Evolutionary conservation across 2,113 vertebrate genomes (phyloP).

Genomic region (Hemicordylus capensis): DNA sequence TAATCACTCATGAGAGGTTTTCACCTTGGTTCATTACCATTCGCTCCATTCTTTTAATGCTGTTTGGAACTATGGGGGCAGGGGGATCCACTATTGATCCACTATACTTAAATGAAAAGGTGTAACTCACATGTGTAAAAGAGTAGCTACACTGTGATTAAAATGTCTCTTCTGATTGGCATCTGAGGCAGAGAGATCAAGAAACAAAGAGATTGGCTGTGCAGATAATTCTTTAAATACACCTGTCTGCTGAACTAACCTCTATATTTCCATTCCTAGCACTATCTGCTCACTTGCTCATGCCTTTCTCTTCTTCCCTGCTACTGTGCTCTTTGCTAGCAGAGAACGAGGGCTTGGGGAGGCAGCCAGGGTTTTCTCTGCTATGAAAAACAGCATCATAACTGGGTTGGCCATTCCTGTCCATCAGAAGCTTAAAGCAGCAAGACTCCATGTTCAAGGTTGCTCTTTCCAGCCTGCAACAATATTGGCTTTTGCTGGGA

Average conservation of each 20-base stretch:
- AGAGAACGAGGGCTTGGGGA: neutral
- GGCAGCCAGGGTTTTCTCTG: neutral
- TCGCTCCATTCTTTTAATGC: neutral
- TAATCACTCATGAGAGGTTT: neutral
- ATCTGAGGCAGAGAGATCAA: neutral
- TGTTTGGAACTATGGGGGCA: too few relatives aligned
- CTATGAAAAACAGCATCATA: neutral
- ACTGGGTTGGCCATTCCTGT: neutral
- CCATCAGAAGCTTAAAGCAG: too few relatives aligned
- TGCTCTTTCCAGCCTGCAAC: neutral
- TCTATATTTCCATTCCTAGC: neutral
- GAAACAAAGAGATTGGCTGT: neutral
- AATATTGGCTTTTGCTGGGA: neutral
- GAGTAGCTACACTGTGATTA: too few relatives aligned
- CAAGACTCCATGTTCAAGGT: neutral
- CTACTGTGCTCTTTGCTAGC: neutral
- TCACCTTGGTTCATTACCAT: neutral
- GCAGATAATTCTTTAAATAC: neutral
- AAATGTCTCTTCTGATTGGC: neutral
- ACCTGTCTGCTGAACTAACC: neutral
- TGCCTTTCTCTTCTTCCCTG: neutral
- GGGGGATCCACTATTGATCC: too few relatives aligned
- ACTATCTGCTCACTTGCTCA: neutral
- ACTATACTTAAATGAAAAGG: too few relatives aligned
- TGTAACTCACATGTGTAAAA: neutral